Base-by-base conservation (phyloP, 2,888 invertebrate genomes). In the Euzophera pinguis region DNA sequence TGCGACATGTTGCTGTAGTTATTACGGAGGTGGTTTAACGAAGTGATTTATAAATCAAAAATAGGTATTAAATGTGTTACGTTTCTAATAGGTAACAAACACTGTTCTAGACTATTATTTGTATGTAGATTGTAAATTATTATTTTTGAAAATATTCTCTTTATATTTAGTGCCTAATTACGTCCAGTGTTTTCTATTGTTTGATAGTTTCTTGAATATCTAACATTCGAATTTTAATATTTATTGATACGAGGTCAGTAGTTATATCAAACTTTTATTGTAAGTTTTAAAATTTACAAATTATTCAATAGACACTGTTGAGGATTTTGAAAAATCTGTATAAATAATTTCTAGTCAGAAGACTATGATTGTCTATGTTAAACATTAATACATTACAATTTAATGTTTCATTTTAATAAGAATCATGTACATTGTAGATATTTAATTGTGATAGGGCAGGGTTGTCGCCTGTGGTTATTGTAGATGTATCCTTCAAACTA, bases 201-300 rank as follows among this genome's bases (percentile, higher is more conserved):
- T 84, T 83, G 69, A 79, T 80, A 81, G 74, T 81, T 78, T 75
- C 73, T 63, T 72, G 71, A 70, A 69, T 75, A 75, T 79, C 69
- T 80, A 78, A 79, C 77, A 78, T 81, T 80, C 77, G 74, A 81
- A 78, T 80, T 78, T 73, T 80, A 81, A 81, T 85, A 85, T 85
- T 85, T 86, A 85, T 87, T 84, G 76, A 83, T 84, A 84, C 77
- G 81, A 81, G 87, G 87, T 87, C 87, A 89, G 86, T 87, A 86
- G 80, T 66, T 72, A 63, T 81, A 82, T 74, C 69, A 74, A 67
- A 63, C 73, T 70, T 74, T 75, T 75, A 73, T 69, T 71, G 66
- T 82, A 81, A 76, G 71, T 72, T 75, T 70, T 67, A 65, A 69
- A 66, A 64, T 68, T 64, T 71, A 73, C 71, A 71, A 71, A 69